Evolutionary conservation across 2,113 vertebrate species (phyloP), one percentile per base, ranked within the genome.

Genomic region (Corydoras maculifer): DNA sequence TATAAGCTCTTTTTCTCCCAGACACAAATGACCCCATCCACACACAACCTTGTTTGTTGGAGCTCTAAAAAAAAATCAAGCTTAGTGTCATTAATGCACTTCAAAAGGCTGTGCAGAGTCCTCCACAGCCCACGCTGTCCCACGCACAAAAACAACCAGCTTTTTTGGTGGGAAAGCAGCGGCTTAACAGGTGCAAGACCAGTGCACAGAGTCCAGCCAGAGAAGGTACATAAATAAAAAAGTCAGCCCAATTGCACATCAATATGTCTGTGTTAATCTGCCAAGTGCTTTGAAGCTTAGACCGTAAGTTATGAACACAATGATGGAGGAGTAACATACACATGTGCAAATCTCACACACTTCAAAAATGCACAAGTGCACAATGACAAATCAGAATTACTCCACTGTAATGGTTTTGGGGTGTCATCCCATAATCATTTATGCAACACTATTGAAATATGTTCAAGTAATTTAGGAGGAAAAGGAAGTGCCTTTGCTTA

Each of bases 171-270:
- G 75, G 62, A 43, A 43, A 2, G 35, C 35, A 43, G 7, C 35
- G 65, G 75, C 60, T 32, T 75, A 88, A 87, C 88, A 90, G 88
- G 88, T 89, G 87, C 83, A 71, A 81, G 77, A 75, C 73, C 75
- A 68, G 79, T 78, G 74, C 75, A 55, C 62, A 73, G 77, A 82
- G 81, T 77, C 79, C 75, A 77, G 61, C 75, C 54, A 57, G 54
- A 57, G 15, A 75, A 82, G 82, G 78, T 79, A 76, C 84, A 86
- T 87, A 85, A 87, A 88, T 87, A 85, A 85, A 81, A 78, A 58
- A 74, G 75, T 75, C 58, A 71, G 79, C 73, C 68, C 69, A 82
- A 85, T 84, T 79, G 66, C 80, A 82, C 71, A 64, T 77, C 77
- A 29, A 74, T 71, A 83, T 75, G 78, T 75, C 81, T 66, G 77